Percentiles rank a stretch among this genome's conserved stretches.
Conservation (phyloP, 2,888 invertebrate genomes). For the Fragum fragum region DNA sequence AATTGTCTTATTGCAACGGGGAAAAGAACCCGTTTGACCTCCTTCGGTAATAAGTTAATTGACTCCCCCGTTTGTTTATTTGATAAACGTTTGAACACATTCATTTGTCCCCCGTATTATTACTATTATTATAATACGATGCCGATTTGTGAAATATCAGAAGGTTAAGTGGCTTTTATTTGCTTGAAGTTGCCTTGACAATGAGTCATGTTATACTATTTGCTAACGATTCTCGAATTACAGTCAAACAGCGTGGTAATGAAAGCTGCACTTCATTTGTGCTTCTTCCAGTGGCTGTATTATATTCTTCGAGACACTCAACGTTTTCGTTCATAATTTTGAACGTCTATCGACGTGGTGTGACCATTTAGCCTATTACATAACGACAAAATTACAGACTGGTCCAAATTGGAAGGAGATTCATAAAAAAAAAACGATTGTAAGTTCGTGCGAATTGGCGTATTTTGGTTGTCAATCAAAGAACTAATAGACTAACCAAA, state of each 20-base stretch:
- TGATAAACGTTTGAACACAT: background rate
- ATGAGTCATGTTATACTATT: constrained; percentile 5
- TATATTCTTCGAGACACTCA: no score
- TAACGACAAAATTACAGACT: no score
- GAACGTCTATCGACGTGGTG: no score
- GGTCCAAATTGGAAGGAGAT: no score
- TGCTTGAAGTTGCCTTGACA: background rate
- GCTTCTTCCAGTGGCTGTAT: no score
- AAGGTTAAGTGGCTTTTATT: constrained; percentile 26
- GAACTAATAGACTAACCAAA: no score
- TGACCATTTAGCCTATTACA: no score
- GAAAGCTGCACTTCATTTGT: constrained; percentile 3
- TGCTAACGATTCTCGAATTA: constrained; percentile 11
- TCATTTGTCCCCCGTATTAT: background rate
- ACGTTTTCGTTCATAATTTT: no score
- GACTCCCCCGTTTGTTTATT: constrained; percentile 1
- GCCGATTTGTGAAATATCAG: constrained; percentile 18
- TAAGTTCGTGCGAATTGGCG: no score
- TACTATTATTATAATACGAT: constrained; percentile 9
- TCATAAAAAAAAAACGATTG: no score
- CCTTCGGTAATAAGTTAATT: background rate
- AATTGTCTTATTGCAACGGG: no score
- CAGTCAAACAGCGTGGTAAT: background rate
- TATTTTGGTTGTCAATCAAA: no score
- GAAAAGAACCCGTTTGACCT: constrained; percentile 11